A percentile compares a stretch with the other conserved stretches of the same genome.
Evolutionary conservation across 1,140 invertebrate genomes (phyloP).

Genomic region (Bathynomus jamesi): DNA sequence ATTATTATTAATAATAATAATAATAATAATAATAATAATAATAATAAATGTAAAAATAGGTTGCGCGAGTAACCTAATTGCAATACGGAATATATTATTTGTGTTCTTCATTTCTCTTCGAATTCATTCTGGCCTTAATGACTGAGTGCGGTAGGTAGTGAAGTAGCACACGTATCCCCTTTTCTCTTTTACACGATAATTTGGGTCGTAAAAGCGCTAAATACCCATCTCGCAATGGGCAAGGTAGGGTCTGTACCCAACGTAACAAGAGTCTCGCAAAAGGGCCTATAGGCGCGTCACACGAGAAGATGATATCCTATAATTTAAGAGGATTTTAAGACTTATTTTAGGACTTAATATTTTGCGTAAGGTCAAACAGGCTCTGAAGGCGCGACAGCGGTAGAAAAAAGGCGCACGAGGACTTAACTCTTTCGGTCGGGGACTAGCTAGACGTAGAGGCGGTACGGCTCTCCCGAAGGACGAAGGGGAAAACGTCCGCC

Average conservation of each 20-base stretch:
- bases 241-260: too few species aligned
- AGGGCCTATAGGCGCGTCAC: too few species aligned
- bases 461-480: too few species aligned
- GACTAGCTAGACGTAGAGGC: too few species aligned
- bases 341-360: neutral
- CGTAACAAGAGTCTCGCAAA: too few species aligned
- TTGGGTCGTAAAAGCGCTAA: neutral
- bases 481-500: too few species aligned
- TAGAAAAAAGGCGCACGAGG: too few species aligned
- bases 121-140: neutral
- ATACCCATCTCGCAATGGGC: neutral
- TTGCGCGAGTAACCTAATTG: neutral
- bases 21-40: neutral
- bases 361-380: neutral
- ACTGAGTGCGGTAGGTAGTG: neutral
- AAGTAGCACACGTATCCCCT: too few species aligned
- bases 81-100: neutral
- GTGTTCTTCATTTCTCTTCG: neutral
- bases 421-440: too few species aligned
- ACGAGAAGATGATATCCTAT: neutral
- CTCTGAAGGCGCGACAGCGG: too few species aligned
- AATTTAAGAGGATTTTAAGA: neutral
- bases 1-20: neutral
- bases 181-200: neutral
- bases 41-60: neutral